Evolutionary conservation across 2,113 vertebrate genomes (phyloP).

Genomic region (Sorex araneus): DNA sequence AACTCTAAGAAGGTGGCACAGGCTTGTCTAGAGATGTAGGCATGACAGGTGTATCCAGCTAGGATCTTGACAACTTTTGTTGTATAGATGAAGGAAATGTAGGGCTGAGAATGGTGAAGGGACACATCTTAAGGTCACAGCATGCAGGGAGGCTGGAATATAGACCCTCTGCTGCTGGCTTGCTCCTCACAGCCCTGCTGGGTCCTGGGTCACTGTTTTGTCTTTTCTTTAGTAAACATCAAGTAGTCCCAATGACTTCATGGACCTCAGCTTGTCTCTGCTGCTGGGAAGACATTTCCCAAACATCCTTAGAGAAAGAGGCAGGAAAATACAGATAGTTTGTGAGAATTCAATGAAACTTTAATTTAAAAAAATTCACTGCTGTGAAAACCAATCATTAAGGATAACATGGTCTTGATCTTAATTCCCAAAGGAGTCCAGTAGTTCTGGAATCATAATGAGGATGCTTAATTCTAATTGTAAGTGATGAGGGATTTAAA

Average conservation of each 20-base stretch:
- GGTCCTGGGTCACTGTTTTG: neutral
- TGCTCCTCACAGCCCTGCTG: neutral
- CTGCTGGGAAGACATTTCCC: neutral
- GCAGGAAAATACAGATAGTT: neutral
- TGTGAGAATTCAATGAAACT: neutral
- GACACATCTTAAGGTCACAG: too few species aligned
- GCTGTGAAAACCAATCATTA: neutral
- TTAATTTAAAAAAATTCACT: neutral
- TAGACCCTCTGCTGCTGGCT: neutral
- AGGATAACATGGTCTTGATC: neutral
- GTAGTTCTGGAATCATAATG: neutral
- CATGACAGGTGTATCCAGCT: neutral
- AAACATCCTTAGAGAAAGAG: neutral
- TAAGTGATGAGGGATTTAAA: conserved; percentile 16
- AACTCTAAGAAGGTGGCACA: too few species aligned
- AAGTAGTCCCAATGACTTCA: neutral
- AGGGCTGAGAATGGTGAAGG: neutral
- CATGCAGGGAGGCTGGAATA: neutral
- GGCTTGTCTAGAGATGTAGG: too few species aligned
- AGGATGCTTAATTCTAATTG: neutral
- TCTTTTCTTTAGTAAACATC: neutral
- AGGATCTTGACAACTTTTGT: neutral
- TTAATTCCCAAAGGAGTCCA: neutral
- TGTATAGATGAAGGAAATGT: neutral
- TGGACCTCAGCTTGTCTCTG: neutral